A percentile compares a stretch with the other conserved stretches of the same genome.
Conservation (phyloP, 2,888 invertebrate genomes). For the Hydraecia micacea region DNA sequence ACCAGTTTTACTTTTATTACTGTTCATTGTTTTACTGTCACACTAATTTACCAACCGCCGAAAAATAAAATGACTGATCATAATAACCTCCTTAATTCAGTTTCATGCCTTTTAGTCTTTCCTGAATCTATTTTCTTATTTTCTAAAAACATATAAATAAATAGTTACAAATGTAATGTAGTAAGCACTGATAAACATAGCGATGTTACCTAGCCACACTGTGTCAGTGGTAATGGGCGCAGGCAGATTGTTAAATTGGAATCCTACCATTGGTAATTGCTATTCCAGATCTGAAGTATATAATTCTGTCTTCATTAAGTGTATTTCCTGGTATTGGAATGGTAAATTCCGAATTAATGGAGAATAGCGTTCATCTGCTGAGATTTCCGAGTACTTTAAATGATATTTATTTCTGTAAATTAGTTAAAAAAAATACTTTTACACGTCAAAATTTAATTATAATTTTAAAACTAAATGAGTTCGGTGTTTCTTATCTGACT, state of each 20-base stretch:
- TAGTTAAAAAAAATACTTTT: too few relatives aligned
- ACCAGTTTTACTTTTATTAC: too few relatives aligned
- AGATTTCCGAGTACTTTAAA: background rate
- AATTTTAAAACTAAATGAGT: too few relatives aligned
- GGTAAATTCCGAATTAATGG: background rate
- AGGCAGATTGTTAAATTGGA: constrained; percentile 45
- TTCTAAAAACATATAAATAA: background rate
- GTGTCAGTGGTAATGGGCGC: background rate
- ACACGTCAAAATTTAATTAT: too few relatives aligned
- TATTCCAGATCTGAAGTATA: constrained; percentile 45
- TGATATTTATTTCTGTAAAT: too few relatives aligned
- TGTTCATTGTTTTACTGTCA: too few relatives aligned
- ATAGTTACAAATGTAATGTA: background rate
- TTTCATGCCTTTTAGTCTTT: background rate
- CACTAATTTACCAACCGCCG: too few relatives aligned
- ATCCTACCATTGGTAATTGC: constrained; percentile 49
- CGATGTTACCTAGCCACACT: background rate
- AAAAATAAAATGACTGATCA: background rate
- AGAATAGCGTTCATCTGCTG: background rate
- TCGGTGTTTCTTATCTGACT: too few relatives aligned
- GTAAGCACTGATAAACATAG: background rate
- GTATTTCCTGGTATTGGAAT: constrained; percentile 38
- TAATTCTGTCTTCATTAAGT: constrained; percentile 45
- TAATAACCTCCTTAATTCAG: background rate
- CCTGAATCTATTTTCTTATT: background rate